Conservation (phyloP, 2,797 vertebrate genomes). For the Danio choprae region DNA sequence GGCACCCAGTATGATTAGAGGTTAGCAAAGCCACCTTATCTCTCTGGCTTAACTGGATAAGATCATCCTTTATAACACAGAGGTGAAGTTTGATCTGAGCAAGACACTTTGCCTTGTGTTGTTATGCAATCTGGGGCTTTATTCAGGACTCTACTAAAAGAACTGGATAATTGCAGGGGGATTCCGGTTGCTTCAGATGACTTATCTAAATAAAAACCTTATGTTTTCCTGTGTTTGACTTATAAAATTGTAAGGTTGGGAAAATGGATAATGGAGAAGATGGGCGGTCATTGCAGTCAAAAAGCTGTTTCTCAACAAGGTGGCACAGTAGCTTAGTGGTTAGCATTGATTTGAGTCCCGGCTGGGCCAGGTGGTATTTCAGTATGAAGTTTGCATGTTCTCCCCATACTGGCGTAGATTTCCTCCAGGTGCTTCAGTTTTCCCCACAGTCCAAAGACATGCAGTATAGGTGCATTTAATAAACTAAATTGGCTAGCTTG, state of each 20-base stretch:
- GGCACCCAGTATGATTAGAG: constrained; percentile 43
- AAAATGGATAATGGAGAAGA: not conserved
- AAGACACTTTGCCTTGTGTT: not conserved
- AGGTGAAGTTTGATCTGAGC: constrained; percentile 19
- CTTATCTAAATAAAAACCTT: constrained; percentile 8
- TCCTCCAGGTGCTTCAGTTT: too few species aligned
- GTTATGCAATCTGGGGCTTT: constrained; percentile 23
- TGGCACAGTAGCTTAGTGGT: too few species aligned
- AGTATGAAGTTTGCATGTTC: too few species aligned
- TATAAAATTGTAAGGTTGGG: not conserved
- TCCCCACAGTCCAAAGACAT: too few species aligned
- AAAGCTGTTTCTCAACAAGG: too few species aligned
- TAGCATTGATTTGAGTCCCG: too few species aligned
- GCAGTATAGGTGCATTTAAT: too few species aligned
- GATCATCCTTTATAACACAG: constrained; percentile 31
- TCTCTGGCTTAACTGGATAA: constrained; percentile 39
- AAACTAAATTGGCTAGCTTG: too few species aligned
- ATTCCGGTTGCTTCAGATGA: not conserved
- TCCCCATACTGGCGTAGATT: too few species aligned
- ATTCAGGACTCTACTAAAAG: constrained; percentile 3
- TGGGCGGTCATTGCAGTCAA: not conserved
- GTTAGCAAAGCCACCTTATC: constrained; percentile 54
- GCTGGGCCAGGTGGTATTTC: too few species aligned
- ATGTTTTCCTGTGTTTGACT: not conserved
- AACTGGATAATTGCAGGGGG: not conserved